A percentile compares a stretch with the other conserved stretches of the same genome.
Evolutionary conservation across 2,113 vertebrate species (phyloP).

Genomic region (Platichthys flesus): DNA sequence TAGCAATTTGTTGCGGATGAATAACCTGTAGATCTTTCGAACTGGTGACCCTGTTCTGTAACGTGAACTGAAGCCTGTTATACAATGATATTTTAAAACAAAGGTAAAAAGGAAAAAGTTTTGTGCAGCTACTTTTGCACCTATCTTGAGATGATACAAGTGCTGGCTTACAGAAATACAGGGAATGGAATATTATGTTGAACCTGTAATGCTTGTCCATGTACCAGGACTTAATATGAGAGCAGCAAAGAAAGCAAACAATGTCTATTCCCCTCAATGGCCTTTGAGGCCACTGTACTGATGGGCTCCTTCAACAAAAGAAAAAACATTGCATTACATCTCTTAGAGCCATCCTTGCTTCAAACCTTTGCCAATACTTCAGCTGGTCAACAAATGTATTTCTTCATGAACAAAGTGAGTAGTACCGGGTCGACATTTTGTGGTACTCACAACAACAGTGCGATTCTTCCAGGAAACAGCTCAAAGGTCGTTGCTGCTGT

Average conservation of each 20-base stretch:
- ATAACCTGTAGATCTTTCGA: slow-evolving; percentile 51
- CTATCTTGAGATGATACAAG: slow-evolving; percentile 37
- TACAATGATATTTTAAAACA: slow-evolving; percentile 1
- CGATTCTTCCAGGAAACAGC: slow-evolving; percentile 23
- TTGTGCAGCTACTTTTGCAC: slow-evolving; percentile 43
- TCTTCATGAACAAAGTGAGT: not conserved
- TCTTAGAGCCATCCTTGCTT: not conserved
- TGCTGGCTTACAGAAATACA: slow-evolving; percentile 25
- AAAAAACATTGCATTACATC: not conserved
- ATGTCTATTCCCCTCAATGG: not conserved
- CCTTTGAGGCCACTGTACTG: not conserved
- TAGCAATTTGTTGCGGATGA: slow-evolving; percentile 64
- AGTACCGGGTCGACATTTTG: not conserved
- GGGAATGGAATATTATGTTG: slow-evolving; percentile 16
- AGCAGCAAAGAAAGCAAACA: slow-evolving; percentile 17
- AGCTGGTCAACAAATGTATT: not conserved
- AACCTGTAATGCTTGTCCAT: slow-evolving; percentile 17
- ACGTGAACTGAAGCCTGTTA: slow-evolving; percentile 25
- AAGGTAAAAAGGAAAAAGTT: slow-evolving; percentile 24
- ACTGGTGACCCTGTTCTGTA: slow-evolving; percentile 32
- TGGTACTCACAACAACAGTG: not conserved
- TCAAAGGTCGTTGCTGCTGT: not conserved
- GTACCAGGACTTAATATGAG: slow-evolving; percentile 15
- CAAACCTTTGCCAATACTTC: not conserved
- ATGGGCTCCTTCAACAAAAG: slow-evolving; percentile 5